These are phyloP conservation scores for Rhagophthalmus giganteus DNA, from an alignment of 2,888 invertebrate genomes.

Conservation along the genomic window DNA sequence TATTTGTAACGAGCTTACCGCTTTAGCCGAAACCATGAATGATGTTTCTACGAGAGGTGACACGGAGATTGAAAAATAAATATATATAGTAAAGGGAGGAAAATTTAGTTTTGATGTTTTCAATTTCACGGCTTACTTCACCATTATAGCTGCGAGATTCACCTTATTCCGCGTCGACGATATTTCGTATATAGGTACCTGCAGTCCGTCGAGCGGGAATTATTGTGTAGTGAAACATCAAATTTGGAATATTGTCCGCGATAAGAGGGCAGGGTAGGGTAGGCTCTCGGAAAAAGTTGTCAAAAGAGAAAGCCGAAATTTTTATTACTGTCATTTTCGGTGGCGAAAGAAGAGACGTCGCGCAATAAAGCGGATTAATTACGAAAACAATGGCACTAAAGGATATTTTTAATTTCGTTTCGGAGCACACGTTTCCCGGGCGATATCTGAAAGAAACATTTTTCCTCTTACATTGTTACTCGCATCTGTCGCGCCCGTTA, in stretches of 20 bases:
- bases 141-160: conserved; percentile 32
- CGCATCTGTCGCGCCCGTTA: no score
- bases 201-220: conserved; percentile 4
- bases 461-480: no score
- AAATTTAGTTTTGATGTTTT: conserved; percentile 40
- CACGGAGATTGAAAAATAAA: conserved; percentile 28
- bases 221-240: conserved; percentile 6
- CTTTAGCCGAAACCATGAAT: conserved; percentile 3
- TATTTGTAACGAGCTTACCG: conserved; percentile 9
- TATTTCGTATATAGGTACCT: conserved; percentile 6
- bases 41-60: conserved; percentile 17
- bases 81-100: conserved; percentile 32
- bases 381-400: no score
- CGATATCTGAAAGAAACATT: no score
- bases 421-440: no score
- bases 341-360: conserved; percentile 23
- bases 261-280: neutral
- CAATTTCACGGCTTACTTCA: conserved; percentile 40
- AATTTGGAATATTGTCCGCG: conserved; percentile 4
- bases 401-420: no score
- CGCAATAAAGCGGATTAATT: no score
- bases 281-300: conserved; percentile 7
- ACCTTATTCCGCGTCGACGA: conserved; percentile 15
- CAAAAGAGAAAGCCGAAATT: conserved; percentile 21
- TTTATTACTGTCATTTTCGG: conserved; percentile 30